A percentile compares a stretch with the other conserved stretches of the same genome.
Evolutionary conservation across 2,888 invertebrate genomes (phyloP).

Genomic region (Callosobruchus maculatus): DNA sequence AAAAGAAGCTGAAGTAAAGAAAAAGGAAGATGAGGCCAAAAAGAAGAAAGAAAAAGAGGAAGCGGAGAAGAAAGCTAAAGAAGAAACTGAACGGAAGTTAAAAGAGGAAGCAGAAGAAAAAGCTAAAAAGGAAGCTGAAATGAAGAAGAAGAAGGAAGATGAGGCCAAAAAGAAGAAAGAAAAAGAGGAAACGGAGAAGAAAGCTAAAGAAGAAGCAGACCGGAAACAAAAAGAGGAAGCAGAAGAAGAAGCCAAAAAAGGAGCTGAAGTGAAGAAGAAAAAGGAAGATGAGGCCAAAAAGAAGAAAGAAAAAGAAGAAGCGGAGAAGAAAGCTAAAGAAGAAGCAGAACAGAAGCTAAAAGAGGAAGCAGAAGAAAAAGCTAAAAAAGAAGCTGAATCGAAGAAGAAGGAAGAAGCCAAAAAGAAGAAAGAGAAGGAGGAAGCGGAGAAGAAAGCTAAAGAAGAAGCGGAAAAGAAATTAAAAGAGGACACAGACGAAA

Average conservation of each 20-base stretch:
- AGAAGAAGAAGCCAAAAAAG: conserved; percentile 13
- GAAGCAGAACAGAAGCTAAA: conserved; percentile 12
- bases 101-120: conserved; percentile 10
- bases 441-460: not conserved
- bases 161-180: conserved; percentile 10
- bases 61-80: conserved; percentile 6
- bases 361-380: conserved; percentile 12
- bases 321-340: conserved; percentile 8
- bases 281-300: conserved; percentile 11
- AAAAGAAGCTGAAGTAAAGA: conserved; percentile 16
- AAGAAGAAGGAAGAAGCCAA: conserved; percentile 6
- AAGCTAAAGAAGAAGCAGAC: conserved; percentile 6
- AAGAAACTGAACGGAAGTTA: conserved; percentile 5
- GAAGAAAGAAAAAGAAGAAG: conserved; percentile 9
- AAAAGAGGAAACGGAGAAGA: conserved; percentile 9
- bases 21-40: conserved; percentile 10
- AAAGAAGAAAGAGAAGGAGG: conserved; percentile 8
- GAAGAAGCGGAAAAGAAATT: conserved; percentile 16
- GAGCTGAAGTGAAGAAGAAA: conserved; percentile 14
- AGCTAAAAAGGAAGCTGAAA: conserved; percentile 4
- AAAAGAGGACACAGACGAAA: conserved; percentile 11
- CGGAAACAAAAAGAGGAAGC: conserved; percentile 5
- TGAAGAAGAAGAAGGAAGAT: conserved; percentile 8
- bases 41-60: conserved; percentile 24
- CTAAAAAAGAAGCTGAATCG: conserved; percentile 16